Percentiles rank a stretch among this genome's conserved stretches.
phyloP scores from a whole-genome alignment of 2,797 vertebrate species.

The Trachops cirrhosus region DNA sequence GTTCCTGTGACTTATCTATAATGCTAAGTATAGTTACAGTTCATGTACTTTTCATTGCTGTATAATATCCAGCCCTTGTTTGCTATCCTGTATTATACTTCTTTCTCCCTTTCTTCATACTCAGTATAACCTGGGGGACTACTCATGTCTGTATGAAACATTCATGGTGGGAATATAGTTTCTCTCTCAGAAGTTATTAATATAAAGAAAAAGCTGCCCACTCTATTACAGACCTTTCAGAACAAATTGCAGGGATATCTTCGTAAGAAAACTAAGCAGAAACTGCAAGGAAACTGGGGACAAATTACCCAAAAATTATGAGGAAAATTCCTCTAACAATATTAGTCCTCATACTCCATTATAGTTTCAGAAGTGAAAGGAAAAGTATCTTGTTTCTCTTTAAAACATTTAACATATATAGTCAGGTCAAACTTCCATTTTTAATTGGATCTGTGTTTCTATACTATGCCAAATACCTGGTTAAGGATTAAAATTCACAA shows the following conservation, averaged over 20 bases:
- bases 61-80: not conserved
- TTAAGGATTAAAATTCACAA: conserved; percentile 5
- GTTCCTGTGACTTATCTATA: not conserved
- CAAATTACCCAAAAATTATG: not conserved
- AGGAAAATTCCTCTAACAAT: not conserved
- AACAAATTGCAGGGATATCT: not conserved
- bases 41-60: not conserved
- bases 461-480: not conserved
- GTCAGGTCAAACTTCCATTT: not conserved
- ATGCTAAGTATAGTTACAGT: not conserved
- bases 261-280: not conserved
- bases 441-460: not conserved
- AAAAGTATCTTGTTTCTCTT: not conserved
- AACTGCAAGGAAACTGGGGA: not conserved
- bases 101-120: not conserved
- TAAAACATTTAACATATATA: not conserved
- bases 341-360: not conserved
- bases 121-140: not conserved
- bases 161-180: not conserved
- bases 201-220: not conserved
- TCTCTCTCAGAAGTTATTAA: not conserved
- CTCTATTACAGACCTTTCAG: not conserved
- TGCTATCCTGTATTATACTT: not conserved
- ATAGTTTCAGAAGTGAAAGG: not conserved
- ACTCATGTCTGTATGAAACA: not conserved